These are phyloP conservation scores for Luehdorfia chinensis DNA, from an alignment of 1,140 invertebrate species.

Conservation along the genomic window DNA sequence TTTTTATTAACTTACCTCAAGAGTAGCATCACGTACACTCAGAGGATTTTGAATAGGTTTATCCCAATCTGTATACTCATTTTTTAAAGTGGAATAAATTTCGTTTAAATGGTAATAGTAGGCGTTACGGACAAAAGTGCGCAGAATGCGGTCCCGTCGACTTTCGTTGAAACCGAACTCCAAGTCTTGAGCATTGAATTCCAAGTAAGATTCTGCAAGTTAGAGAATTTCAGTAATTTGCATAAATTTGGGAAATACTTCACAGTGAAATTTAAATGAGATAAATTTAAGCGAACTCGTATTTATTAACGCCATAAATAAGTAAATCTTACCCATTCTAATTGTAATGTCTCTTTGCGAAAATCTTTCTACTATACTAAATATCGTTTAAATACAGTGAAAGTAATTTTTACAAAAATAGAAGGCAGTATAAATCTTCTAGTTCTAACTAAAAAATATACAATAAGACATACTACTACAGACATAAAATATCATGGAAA, in stretches of 20 bases:
- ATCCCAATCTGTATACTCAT: slow-evolving; percentile 96
- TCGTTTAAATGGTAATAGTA: slow-evolving; percentile 94
- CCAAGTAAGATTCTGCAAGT: slow-evolving; percentile 84
- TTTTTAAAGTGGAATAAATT: slow-evolving; percentile 93
- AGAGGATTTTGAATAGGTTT: slow-evolving; percentile 85
- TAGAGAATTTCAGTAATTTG: slow-evolving; percentile 58
- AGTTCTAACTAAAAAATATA: too few species aligned
- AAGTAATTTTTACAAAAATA: too few species aligned
- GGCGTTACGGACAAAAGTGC: slow-evolving; percentile 92
- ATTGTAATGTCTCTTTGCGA: too few species aligned
- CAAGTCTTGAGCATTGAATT: slow-evolving; percentile 86
- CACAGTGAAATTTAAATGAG: slow-evolving; percentile 9
- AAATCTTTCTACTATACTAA: too few species aligned
- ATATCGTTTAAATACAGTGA: too few species aligned
- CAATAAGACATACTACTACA: too few species aligned
- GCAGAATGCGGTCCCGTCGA: slow-evolving; percentile 88
- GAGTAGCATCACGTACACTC: slow-evolving; percentile 85
- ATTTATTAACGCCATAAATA: too few species aligned
- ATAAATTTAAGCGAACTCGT: slow-evolving; percentile 3
- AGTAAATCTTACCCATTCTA: too few species aligned
- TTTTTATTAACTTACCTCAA: slow-evolving; percentile 79
- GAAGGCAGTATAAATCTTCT: too few species aligned
- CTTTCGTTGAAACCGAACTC: slow-evolving; percentile 92
- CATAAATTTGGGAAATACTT: slow-evolving; percentile 46
- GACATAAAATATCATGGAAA: too few species aligned